phyloP scores from a whole-genome alignment of 1,140 invertebrate genomes.

The Solen grandis region DNA sequence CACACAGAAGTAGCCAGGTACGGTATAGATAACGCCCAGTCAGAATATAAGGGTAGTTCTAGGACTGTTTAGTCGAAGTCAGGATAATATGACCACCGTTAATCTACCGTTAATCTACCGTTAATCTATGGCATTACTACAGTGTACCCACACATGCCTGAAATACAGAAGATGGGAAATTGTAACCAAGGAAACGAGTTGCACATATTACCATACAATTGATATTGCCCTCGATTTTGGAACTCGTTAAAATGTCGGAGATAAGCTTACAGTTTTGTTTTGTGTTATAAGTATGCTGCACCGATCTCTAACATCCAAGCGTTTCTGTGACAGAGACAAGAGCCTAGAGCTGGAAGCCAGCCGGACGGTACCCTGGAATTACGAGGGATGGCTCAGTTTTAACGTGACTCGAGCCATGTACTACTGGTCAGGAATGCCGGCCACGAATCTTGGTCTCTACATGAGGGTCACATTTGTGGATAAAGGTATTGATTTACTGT shows the following conservation, averaged over 20 bases:
- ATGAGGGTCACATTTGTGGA: conserved; percentile 59
- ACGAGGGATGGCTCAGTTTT: conserved; percentile 89
- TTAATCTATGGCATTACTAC: too few relatives aligned
- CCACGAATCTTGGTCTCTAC: conserved; percentile 92
- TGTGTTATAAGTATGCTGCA: neutral
- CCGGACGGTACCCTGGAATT: conserved; percentile 68
- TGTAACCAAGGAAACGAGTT: too few relatives aligned
- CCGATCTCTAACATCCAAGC: too few relatives aligned
- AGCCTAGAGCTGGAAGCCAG: conserved; percentile 72
- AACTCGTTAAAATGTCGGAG: neutral
- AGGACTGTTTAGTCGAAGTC: too few relatives aligned
- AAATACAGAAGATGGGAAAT: too few relatives aligned
- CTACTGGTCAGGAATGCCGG: conserved; percentile 91
- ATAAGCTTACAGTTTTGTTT: neutral
- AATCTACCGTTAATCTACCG: too few relatives aligned
- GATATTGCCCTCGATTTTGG: neutral
- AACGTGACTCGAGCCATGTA: conserved; percentile 88
- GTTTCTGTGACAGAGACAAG: conserved; percentile 70
- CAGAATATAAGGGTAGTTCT: too few relatives aligned
- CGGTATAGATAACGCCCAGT: too few relatives aligned
- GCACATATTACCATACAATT: neutral
- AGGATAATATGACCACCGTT: too few relatives aligned
- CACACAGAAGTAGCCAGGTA: too few relatives aligned
- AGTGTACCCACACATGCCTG: too few relatives aligned
- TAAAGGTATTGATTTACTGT: too few relatives aligned